Evolutionary conservation across 1,140 invertebrate genomes (phyloP).

Genomic region (Adelges cooleyi): DNA sequence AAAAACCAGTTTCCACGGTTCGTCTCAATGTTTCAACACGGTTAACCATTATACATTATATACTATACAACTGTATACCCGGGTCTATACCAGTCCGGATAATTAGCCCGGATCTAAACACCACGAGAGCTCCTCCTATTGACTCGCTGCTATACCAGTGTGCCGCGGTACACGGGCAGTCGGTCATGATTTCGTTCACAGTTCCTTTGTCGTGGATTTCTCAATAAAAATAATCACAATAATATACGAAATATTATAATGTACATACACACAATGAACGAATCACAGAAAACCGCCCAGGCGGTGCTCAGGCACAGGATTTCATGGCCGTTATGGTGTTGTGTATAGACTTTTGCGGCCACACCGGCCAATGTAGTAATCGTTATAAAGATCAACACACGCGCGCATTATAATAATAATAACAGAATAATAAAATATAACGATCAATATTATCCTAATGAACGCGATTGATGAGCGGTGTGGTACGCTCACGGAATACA

Average conservation of each 20-base stretch:
- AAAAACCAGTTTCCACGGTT: slow-evolving; percentile 24
- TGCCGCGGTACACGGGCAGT: background rate
- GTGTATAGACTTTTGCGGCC: background rate
- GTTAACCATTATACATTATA: slow-evolving; percentile 9
- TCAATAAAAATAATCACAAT: too few species aligned
- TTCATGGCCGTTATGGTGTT: background rate
- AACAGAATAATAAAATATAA: too few species aligned
- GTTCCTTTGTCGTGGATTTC: background rate
- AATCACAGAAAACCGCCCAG: background rate
- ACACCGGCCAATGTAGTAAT: too few species aligned
- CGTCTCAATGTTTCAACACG: slow-evolving; percentile 21
- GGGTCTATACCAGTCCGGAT: background rate
- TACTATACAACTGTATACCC: background rate
- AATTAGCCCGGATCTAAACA: slow-evolving; percentile 23
- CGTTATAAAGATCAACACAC: too few species aligned
- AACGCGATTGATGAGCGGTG: too few species aligned
- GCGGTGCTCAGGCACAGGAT: background rate
- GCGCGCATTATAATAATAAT: too few species aligned
- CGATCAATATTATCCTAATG: too few species aligned
- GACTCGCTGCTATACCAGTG: background rate
- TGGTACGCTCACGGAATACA: too few species aligned
- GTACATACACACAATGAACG: background rate
- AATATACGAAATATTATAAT: too few species aligned
- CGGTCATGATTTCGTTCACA: background rate
- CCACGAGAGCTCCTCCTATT: too few species aligned